Evolutionary conservation across 2,113 vertebrate genomes (phyloP), one percentile per base, ranked within the genome.

Genomic region (Hippocampus mohnikei): DNA sequence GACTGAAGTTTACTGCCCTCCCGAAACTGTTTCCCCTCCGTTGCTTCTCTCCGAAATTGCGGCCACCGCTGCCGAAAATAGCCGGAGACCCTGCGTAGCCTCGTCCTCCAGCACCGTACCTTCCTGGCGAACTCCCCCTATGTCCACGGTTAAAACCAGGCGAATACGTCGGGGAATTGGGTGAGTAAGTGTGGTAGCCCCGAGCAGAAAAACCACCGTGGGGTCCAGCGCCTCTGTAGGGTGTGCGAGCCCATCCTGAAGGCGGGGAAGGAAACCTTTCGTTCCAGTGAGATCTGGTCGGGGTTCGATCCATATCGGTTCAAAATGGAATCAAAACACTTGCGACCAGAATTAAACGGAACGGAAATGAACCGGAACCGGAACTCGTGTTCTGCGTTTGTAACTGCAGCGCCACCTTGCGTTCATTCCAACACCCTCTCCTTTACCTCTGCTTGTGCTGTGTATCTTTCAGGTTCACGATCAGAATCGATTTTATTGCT

Each of bases 111-210:
- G 13, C 41, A 16, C 63, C 62, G 5, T 40, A 64, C 12, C 40
- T 21, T 27, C n/a, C 11, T 44, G 41, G 62, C 2, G 62, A 25
- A 12, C 42, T 13, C 8, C 63, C 42, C 63, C 63, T 18, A 9
- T 65, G 63, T 18, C 63, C 63, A 13, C 63, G 63, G 63, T 65
- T 65, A 46, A 8, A 65, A 15, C 63, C 63, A 16, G 42, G 63
- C n/a, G 42, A 65, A 65, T 25, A 65, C 41, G 23, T 8, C 7
- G 42, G 63, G 18, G 63, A 65, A 46, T 44, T 65, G 40, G 42
- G 42, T 12, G 63, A 46, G 23, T 46, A 18, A 1, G 13, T 1
- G 16, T 13, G 23, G 63, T 46, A 46, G 42, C 63, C 63, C n/a
- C 15, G 63, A 15, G 13, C 6, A 46, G 42, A 27, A 46, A 5